These are phyloP conservation scores for Mythimna impura DNA, from an alignment of 2,888 invertebrate genomes.

Conservation along the genomic window DNA sequence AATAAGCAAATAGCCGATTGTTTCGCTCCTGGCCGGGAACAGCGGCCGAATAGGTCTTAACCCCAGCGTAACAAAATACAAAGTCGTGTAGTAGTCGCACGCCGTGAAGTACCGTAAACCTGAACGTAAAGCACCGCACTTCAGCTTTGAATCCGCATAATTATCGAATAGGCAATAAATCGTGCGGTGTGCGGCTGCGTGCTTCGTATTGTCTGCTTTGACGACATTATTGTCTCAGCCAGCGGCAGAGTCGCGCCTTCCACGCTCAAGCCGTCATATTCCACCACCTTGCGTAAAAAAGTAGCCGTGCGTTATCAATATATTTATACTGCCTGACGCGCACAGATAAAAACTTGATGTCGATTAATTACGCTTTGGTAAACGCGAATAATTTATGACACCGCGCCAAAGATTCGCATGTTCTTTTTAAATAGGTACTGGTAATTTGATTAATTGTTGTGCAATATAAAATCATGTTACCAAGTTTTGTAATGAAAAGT, in stretches of 20 bases:
- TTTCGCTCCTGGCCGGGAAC: slow-evolving; percentile 72
- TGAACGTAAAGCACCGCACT: slow-evolving; percentile 83
- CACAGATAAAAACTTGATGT: slow-evolving; percentile 74
- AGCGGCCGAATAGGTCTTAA: slow-evolving; percentile 74
- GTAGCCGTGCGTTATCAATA: slow-evolving; percentile 69
- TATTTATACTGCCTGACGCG: slow-evolving; percentile 70
- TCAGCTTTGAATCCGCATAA: slow-evolving; percentile 87
- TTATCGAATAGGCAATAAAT: slow-evolving; percentile 88
- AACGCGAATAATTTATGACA: slow-evolving; percentile 72
- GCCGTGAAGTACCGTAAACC: slow-evolving; percentile 82
- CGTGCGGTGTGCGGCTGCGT: slow-evolving; percentile 73
- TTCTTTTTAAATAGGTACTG: slow-evolving; percentile 36
- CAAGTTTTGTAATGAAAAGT: slow-evolving; percentile 27
- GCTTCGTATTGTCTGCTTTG: slow-evolving; percentile 68
- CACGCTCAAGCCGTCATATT: slow-evolving; percentile 59
- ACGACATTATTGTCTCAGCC: slow-evolving; percentile 71
- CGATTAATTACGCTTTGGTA: slow-evolving; percentile 75
- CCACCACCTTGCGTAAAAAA: slow-evolving; percentile 68
- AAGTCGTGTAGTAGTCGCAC: slow-evolving; percentile 75
- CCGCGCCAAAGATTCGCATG: slow-evolving; percentile 41
- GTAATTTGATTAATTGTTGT: slow-evolving; percentile 43
- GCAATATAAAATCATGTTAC: slow-evolving; percentile 33
- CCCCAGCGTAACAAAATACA: slow-evolving; percentile 77
- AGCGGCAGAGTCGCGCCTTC: slow-evolving; percentile 46
- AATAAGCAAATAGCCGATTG: slow-evolving; percentile 84